phyloP scores from a whole-genome alignment of 2,888 invertebrate species.

The Metellina segmentata region DNA sequence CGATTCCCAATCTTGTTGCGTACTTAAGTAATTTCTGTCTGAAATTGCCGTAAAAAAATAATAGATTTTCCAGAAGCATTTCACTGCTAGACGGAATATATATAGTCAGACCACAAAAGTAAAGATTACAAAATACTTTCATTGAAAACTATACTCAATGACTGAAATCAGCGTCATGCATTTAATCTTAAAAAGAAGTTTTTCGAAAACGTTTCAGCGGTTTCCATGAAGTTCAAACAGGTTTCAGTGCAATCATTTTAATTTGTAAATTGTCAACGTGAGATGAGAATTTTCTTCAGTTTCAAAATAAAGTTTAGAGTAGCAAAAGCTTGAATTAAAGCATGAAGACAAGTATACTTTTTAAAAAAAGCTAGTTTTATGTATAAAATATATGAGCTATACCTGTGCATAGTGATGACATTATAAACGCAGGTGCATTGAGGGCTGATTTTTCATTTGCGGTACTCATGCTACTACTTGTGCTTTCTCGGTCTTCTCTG shows the following conservation, averaged over 20 bases:
- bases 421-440: constrained; percentile 52
- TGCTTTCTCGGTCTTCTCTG: constrained; percentile 77
- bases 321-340: not conserved
- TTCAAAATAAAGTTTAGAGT: not conserved
- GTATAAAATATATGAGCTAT: not conserved
- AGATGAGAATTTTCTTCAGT: not conserved
- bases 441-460: constrained; percentile 76
- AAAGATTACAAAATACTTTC: not conserved
- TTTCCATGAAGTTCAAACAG: not conserved
- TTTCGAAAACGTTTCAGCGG: not conserved
- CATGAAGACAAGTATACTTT: not conserved
- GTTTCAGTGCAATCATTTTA: not conserved
- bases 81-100: not conserved
- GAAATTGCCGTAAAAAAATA: not conserved
- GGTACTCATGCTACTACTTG: constrained; percentile 77
- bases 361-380: not conserved
- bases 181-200: not conserved
- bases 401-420: constrained; percentile 68
- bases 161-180: not conserved
- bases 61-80: not conserved
- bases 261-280: not conserved
- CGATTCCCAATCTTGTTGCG: not conserved
- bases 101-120: not conserved
- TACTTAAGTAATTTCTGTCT: not conserved
- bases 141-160: not conserved